phyloP scores from a whole-genome alignment of 2,113 vertebrate species.

The Pimephales promelas region DNA sequence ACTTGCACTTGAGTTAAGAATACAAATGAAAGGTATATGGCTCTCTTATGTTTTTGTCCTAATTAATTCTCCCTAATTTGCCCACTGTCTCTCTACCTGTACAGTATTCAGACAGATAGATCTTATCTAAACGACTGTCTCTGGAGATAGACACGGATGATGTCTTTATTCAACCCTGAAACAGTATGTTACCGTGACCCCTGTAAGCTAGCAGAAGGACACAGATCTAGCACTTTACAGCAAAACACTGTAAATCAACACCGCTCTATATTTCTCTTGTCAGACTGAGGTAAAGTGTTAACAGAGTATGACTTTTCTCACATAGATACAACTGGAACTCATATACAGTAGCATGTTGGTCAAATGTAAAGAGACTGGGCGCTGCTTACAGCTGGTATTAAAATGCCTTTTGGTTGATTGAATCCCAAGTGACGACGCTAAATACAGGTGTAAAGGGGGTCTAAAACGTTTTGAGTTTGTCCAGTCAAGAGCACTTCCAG shows the following conservation, averaged over 20 bases:
- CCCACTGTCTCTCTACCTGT: not conserved
- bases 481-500: no score
- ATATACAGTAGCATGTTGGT: constrained; percentile 1
- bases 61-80: not conserved
- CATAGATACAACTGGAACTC: not conserved
- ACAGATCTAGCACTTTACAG: not conserved
- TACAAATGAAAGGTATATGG: no score
- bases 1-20: no score
- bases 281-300: constrained; percentile 26
- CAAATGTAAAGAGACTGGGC: not conserved
- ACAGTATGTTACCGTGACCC: not conserved
- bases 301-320: constrained; percentile 29
- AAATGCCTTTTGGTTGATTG: no score
- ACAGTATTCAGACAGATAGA: not conserved
- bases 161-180: constrained; percentile 3
- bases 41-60: no score
- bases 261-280: constrained; percentile 18
- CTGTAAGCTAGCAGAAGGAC: not conserved
- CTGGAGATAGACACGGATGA: not conserved
- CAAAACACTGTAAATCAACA: constrained; percentile 18
- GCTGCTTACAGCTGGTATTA: no score
- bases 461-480: no score
- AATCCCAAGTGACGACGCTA: no score
- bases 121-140: not conserved
- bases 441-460: no score